Evolutionary conservation across 2,113 vertebrate species (phyloP), one percentile per base, ranked within the genome.

Genomic region (Prietella phreatophila): DNA sequence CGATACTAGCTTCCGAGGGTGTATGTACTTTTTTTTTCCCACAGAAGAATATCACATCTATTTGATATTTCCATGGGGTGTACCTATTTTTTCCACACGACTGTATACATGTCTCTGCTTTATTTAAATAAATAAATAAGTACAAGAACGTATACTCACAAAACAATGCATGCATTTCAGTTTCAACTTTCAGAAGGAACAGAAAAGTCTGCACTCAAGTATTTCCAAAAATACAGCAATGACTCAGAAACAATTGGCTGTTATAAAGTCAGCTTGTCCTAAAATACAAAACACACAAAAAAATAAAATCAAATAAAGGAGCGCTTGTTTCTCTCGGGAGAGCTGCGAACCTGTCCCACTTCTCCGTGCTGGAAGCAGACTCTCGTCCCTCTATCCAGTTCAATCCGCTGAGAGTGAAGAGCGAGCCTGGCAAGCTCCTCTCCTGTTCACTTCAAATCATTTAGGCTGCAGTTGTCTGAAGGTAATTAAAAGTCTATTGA

Each of bases 401-500:
- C 84, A 82, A 82, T 82, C 39, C 85, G 50, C 78, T 27, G 50
- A 56, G 76, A 79, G 42, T 53, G 75, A 79, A 81, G 76, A 56
- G 85, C 5, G 78, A 56, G 85, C n/a, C 60, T 69, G 69, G 71
- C 55, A 76, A 61, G 69, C 22, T 78, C 67, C 53, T 13, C 85
- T 79, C 13, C 78, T 33, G 63, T n/a, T 84, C 88, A 82, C 88
- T 79, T 84, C 79, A 58, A 84, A 73, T 42, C 25, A 36, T 36
- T 84, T 76, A 75, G 65, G 47, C 85, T n/a, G 84, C 19, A 39
- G 85, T 82, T 30, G 61, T 82, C 56, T 88, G 82, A 76, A 76
- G 55, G 86, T 90, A 88, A 90, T 87, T 88, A 84, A 90, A 88
- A 86, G 65, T 86, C 85, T 84, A 84, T 84, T 85, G 75, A 90